Evolutionary conservation across 2,113 vertebrate species (phyloP).

Genomic region (Stigmatopora argus): DNA sequence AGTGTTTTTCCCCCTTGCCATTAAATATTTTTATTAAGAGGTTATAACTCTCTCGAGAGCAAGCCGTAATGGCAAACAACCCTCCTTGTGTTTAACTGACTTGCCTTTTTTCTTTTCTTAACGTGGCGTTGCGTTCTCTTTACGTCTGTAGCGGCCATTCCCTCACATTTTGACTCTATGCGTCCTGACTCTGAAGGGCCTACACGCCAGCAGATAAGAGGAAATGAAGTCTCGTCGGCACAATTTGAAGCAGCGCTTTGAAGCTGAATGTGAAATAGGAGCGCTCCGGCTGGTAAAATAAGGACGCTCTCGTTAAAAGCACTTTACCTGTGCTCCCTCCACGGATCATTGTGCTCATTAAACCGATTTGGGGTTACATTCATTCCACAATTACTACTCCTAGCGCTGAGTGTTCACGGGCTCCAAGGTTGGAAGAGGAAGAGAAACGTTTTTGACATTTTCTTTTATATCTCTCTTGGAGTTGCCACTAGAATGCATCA

Average conservation of each 20-base stretch:
- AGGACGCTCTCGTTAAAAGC: conserved; percentile 68
- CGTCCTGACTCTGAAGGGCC: conserved; percentile 62
- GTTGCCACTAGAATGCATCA: conserved; percentile 41
- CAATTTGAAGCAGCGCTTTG: conserved; percentile 68
- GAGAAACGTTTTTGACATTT: conserved; percentile 66
- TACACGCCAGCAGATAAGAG: conserved; percentile 68
- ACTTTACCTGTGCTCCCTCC: conserved; percentile 68
- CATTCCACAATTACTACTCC: conserved; percentile 69
- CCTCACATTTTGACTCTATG: conserved; percentile 59
- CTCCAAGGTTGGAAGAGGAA: conserved; percentile 57
- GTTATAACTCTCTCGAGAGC: conserved; percentile 16
- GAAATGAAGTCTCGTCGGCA: conserved; percentile 66
- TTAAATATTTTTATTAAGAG: conserved; percentile 29
- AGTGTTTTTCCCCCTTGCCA: conserved; percentile 22
- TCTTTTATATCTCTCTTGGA: conserved; percentile 53
- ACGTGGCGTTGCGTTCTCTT: conserved; percentile 47
- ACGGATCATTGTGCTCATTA: conserved; percentile 67
- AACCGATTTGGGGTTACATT: conserved; percentile 64
- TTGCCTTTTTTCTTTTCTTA: conserved; percentile 51
- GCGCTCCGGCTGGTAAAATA: conserved; percentile 56
- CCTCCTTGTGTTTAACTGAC: conserved; percentile 60
- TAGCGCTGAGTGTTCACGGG: conserved; percentile 61
- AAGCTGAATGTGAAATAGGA: conserved; percentile 63
- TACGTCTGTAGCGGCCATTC: conserved; percentile 59
- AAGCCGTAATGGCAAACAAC: conserved; percentile 56